Percentiles rank a stretch among this genome's conserved stretches.
phyloP scores from a whole-genome alignment of 2,113 vertebrate species.

The Falco punctatus region DNA sequence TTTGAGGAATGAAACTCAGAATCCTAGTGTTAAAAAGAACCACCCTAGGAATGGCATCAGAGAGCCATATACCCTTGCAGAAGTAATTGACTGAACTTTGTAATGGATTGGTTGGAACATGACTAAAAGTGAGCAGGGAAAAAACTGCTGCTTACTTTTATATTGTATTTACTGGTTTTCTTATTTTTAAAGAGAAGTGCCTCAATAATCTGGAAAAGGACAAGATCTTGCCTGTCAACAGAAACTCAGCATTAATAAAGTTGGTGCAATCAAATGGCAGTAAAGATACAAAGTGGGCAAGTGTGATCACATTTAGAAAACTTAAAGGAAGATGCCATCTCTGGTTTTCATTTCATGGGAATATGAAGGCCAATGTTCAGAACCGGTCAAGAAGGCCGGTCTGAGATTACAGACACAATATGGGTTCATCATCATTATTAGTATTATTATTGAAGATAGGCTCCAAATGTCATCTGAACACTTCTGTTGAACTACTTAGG shows the following conservation, averaged over 20 bases:
- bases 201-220: background rate
- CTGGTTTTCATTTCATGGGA: background rate
- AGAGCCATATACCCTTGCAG: background rate
- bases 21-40: background rate
- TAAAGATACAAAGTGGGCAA: background rate
- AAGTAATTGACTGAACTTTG: background rate
- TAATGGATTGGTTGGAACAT: background rate
- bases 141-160: background rate
- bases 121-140: background rate
- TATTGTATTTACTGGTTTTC: background rate
- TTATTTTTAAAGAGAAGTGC: background rate
- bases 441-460: background rate
- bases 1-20: background rate
- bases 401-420: background rate
- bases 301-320: background rate
- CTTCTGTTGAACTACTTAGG: background rate
- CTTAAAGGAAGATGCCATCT: background rate
- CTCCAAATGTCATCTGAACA: background rate
- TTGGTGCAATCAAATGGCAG: background rate
- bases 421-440: background rate
- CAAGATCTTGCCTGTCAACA: background rate
- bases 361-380: background rate
- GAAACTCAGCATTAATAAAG: background rate
- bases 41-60: rapidly evolving
- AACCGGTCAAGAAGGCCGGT: background rate